These are phyloP conservation scores for Pollicipes pollicipes DNA, from an alignment of 1,140 invertebrate genomes.

Conservation along the genomic window DNA sequence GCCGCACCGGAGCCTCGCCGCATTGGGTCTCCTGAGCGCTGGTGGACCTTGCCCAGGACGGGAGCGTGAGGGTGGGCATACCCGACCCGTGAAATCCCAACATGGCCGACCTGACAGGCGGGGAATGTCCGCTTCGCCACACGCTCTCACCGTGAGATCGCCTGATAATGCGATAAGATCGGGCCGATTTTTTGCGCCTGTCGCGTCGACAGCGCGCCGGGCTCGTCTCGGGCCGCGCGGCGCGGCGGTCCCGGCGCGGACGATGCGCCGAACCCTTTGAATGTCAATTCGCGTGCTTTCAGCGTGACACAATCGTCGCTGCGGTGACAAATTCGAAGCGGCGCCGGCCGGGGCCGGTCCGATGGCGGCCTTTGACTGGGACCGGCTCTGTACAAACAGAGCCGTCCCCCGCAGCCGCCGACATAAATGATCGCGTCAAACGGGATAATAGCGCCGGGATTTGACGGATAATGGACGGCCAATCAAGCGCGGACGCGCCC, in stretches of 20 bases:
- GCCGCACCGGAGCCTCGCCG: too few species aligned
- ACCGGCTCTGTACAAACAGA: not conserved
- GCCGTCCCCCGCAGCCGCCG: not conserved
- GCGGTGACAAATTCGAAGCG: not conserved
- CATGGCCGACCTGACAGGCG: not conserved
- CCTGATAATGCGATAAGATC: not conserved
- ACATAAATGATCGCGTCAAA: not conserved
- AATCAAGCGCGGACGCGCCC: not conserved
- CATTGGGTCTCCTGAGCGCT: too few species aligned
- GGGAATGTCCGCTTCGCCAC: too few species aligned
- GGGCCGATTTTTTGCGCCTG: not conserved
- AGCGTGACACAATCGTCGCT: not conserved
- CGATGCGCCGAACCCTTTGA: not conserved
- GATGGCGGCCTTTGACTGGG: not conserved
- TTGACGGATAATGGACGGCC: not conserved
- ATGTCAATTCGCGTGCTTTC: not conserved
- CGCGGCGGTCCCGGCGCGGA: not conserved
- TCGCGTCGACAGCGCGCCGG: not conserved
- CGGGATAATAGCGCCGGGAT: not conserved
- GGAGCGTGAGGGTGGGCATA: not conserved
- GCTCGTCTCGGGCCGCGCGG: not conserved
- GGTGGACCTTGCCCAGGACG: not conserved
- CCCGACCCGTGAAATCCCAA: not conserved
- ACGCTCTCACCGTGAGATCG: not conserved
- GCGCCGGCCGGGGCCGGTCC: too few species aligned